Base-by-base conservation (phyloP, 2,797 vertebrate genomes). In the Gorsachius magnificus region DNA sequence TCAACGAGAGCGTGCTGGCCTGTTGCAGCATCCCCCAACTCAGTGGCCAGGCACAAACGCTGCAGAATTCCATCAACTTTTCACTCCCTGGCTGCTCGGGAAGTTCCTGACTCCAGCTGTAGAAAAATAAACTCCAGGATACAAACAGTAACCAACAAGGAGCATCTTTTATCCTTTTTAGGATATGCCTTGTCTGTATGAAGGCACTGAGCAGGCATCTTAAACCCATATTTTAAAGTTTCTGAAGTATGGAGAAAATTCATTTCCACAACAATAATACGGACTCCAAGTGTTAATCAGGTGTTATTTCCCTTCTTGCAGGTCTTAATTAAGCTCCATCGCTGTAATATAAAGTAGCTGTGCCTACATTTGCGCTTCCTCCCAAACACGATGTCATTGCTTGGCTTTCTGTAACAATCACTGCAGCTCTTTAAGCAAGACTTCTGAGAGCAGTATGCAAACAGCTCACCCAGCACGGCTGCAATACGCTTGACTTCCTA, bases 401-500 rank as follows among this genome's bases (percentile, higher is more conserved):
- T 69, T 7, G 15, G 80, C 36, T 2, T 68, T 50, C 41, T 6
- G 21, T 20, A 48, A 22, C 46, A 48, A 35, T 14, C 19, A 1
- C 5, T 14, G 56, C 63, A 35, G 56, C 5, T 5, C 17, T 38
- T 70, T 13, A 29, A 3, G 11, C 25, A 35, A 38, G 56, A 33
- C 35, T 41, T 36, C 16, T 1, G 1, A 38, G 36, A 46, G 51
- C 20, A 25, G 24, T 3, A 8, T n/a, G 11, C 0, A 3, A 50
- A n/a, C 60, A 33, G 51, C 63, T 3, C 10, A 1, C 14, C 28
- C 50, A 11, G 25, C 33, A 19, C 18, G 16, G 7, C 48, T 18
- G 72, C 33, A 22, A 5, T 0, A 26, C 0, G 1, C 31, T 46
- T 17, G 28, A 16, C 61, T 15, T 56, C 29, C 50, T 46, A 4